Base-by-base conservation (phyloP, 2,888 invertebrate genomes). In the Idaea dimidiata region DNA sequence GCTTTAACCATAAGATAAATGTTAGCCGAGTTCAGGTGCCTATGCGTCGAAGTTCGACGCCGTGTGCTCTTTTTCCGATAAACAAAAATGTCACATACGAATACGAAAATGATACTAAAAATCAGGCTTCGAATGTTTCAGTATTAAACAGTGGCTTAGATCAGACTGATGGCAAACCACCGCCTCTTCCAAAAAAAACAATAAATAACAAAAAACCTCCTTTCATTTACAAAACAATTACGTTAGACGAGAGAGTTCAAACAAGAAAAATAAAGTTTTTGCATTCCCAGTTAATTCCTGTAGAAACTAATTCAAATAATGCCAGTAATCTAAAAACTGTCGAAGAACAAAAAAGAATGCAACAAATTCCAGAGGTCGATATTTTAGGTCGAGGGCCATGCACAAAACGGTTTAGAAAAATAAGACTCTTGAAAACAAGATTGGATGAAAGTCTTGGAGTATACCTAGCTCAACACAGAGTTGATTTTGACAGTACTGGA, bases 371-470 rank as follows among this genome's bases (percentile, higher is more conserved):
- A 62, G 87, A 87, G 75, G 86, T 76, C 54, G 89, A 90, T 70
- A 84, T 91, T 62, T 84, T 91, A 68, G 94, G 94, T 58, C 90
- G 93, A 82, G 94, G 94, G 56, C 94, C 94, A 0, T 94, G 94
- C 70, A 91, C 93, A 6, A 93, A 94, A 64, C 87, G 94, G 59
- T 95, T 95, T 79, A 88, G 95, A 66, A 93, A 95, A 78, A 93
- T 96, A 61, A 94, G 95, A 71, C 84, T 96, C 70, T 89, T 94
- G 63, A 95, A 96, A 78, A 93, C 94, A 53, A 94, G 94, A 72
- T 86, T 94, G 60, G 94, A 94, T 72, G 95, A 95, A 77, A 95
- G 94, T 72, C 90, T 96, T 54, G 96, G 96, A 2, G 94, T 96
- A 54, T 94, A 95, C 70, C 84, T 96, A 68, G 95, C 96, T 43